These are phyloP conservation scores for Eurois occulta DNA, from an alignment of 2,888 invertebrate genomes.

Conservation along the genomic window DNA sequence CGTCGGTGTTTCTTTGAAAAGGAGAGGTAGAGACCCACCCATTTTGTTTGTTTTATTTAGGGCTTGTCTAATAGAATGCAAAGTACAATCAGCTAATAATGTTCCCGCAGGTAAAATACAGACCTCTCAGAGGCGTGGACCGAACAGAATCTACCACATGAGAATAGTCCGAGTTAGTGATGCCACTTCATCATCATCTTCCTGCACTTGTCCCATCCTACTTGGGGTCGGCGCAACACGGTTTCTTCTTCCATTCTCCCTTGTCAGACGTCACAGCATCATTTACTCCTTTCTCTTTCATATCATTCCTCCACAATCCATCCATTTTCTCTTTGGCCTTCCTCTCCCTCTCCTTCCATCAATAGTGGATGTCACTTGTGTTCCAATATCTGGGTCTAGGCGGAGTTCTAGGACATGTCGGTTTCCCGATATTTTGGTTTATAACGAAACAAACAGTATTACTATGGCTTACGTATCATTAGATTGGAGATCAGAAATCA, in stretches of 20 bases:
- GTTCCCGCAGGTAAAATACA: too few relatives aligned
- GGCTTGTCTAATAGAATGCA: too few relatives aligned
- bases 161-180: too few relatives aligned
- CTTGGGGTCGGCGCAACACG: background rate
- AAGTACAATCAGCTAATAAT: background rate
- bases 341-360: background rate
- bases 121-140: background rate
- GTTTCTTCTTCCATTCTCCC: background rate
- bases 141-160: background rate
- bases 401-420: background rate
- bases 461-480: background rate
- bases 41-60: background rate
- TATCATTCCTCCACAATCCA: background rate
- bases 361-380: background rate
- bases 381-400: background rate
- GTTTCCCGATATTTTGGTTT: background rate
- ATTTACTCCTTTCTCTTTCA: background rate
- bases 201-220: background rate
- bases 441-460: background rate
- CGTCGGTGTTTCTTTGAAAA: background rate
- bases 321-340: background rate
- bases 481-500: constrained; percentile 7
- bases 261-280: background rate
- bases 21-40: background rate
- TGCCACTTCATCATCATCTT: background rate